Evolutionary conservation across 1,140 invertebrate species (phyloP), one percentile per base, ranked within the genome.

Genomic region (Meloidogyne chitwoodi): DNA sequence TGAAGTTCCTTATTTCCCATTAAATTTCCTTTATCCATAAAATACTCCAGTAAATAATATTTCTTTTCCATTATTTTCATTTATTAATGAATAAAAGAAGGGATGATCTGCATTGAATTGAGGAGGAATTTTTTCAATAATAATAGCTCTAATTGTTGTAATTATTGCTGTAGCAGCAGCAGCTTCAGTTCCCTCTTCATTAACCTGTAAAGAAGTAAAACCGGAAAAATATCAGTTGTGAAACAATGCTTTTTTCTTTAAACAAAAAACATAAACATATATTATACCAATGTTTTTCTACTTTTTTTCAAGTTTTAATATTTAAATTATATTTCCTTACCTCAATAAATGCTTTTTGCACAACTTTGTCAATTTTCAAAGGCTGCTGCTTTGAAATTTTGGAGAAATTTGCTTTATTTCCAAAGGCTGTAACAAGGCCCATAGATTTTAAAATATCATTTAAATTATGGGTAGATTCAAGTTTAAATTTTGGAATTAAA

Each of bases 331-430:
- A 72, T 48, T 67, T 31, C 4, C 71, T 29, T 14, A 77, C 76
- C 76, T 77, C 71, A 77, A 77, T 77, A 29, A 77, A 77, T 2
- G 76, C 74, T 31, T 77, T 77, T 44, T 77, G 76, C 2, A 77
- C 5, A n/a, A 77, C 34, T 26, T 41, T 72, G 19, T 24, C 26
- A 5, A 77, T 76, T 48, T 75, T 31, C n/a, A 77, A 62, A 31
- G 24, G 16, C 27, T 27, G 16, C 22, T 24, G 10, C 11, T 41
- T 24, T 24, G 14, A 5, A 11, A 77, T 77, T 16, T 68, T 68
- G 0, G n/a, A 19, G 12, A 77, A 77, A 29, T 77, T 77, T n/a
- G 76, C 76, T 27, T 26, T 4, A 26, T 63, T 26, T 24, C 11
- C 31, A 34, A 78, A 68, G 16, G 75, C 64, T 34, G 16, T 48